phyloP scores from a whole-genome alignment of 2,888 invertebrate species.

The Chalcis sispes region DNA sequence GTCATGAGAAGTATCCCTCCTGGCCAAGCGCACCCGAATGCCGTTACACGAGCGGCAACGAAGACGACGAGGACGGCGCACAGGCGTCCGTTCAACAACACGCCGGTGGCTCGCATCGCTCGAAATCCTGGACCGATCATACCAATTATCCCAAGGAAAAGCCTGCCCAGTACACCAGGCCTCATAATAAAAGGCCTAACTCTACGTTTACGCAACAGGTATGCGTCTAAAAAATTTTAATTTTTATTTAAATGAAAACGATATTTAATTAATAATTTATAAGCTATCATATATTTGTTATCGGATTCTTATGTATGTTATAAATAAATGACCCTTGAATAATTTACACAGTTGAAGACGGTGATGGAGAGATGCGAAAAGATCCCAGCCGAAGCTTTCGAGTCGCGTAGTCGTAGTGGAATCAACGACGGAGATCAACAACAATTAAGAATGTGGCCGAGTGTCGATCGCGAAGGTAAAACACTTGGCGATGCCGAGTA shows the following conservation, averaged over 20 bases:
- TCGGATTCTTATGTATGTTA: neutral
- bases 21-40: constrained; percentile 84
- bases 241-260: neutral
- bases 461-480: constrained; percentile 82
- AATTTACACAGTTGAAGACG: constrained; percentile 79
- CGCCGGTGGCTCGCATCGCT: constrained; percentile 79
- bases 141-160: constrained; percentile 84
- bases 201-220: constrained; percentile 73
- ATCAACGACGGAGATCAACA: constrained; percentile 69
- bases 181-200: constrained; percentile 80
- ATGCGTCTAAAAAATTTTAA: constrained; percentile 38
- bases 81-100: constrained; percentile 63
- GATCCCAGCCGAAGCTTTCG: constrained; percentile 79
- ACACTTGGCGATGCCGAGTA: constrained; percentile 81
- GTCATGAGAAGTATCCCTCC: constrained; percentile 86
- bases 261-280: neutral
- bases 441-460: constrained; percentile 77
- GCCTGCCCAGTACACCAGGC: constrained; percentile 80
- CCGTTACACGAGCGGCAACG: constrained; percentile 70
- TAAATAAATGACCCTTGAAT: neutral
- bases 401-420: constrained; percentile 72
- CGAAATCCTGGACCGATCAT: constrained; percentile 85
- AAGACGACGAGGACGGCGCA: constrained; percentile 63
- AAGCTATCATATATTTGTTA: neutral
- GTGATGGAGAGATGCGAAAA: constrained; percentile 84